Evolutionary conservation across 2,888 invertebrate species (phyloP).

Genomic region (Xylophagus ater): DNA sequence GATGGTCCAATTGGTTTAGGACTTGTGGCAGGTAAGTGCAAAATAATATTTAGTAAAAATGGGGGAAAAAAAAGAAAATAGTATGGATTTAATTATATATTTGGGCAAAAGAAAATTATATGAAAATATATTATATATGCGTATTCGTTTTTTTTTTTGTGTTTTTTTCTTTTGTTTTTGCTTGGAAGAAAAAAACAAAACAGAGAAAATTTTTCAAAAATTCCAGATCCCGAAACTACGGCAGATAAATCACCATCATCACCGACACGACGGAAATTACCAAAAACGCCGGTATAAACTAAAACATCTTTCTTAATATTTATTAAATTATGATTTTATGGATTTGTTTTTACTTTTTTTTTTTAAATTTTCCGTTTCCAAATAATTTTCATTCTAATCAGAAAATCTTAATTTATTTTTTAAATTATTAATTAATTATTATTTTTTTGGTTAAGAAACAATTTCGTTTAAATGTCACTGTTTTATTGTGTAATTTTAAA

Average conservation of each 20-base stretch:
- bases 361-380: too few relatives aligned
- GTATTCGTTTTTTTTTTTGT: too few relatives aligned
- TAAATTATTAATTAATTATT: neutral
- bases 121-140: too few relatives aligned
- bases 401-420: constrained; percentile 2
- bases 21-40: constrained; percentile 37
- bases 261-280: constrained; percentile 87
- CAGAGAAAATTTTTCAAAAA: too few relatives aligned
- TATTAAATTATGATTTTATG: constrained; percentile 6
- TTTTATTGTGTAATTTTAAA: neutral
- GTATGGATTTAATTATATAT: too few relatives aligned
- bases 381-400: too few relatives aligned
- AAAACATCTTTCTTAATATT: constrained; percentile 17
- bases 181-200: too few relatives aligned
- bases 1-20: constrained; percentile 38
- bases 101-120: too few relatives aligned
- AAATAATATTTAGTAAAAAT: too few relatives aligned
- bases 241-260: constrained; percentile 79
- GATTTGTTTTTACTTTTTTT: too few relatives aligned
- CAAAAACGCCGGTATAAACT: constrained; percentile 94
- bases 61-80: too few relatives aligned
- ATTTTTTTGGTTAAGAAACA: neutral
- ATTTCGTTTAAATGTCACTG: constrained; percentile 1
- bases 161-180: too few relatives aligned
- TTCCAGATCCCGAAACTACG: constrained; percentile 61